A percentile compares a stretch with the other conserved stretches of the same genome.
Evolutionary conservation across 2,797 vertebrate genomes (phyloP).

Genomic region (Amazonetta brasiliensis): DNA sequence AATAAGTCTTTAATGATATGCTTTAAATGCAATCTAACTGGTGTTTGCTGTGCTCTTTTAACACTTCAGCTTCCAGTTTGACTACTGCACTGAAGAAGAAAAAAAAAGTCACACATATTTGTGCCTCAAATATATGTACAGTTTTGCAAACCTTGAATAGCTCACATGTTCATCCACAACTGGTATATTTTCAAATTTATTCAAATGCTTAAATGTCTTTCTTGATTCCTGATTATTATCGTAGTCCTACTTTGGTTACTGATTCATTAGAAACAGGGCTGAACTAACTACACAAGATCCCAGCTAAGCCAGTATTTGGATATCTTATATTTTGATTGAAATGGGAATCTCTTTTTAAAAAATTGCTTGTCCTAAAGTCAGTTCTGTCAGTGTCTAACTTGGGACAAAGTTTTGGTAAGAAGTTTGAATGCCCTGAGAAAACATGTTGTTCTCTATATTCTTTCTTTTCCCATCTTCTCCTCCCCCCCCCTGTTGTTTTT

Average conservation of each 20-base stretch:
- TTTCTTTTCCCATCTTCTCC: no score
- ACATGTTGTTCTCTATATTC: not conserved
- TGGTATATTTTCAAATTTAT: not conserved
- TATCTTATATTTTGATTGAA: constrained; percentile 1
- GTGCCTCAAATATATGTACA: not conserved
- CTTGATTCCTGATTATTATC: not conserved
- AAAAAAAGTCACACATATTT: not conserved
- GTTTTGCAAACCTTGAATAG: not conserved
- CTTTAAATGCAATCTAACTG: constrained; percentile 1
- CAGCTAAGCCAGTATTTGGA: not conserved
- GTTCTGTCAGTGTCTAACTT: not conserved
- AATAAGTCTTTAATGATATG: not conserved
- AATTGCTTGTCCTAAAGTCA: not conserved
- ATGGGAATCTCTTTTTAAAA: not conserved
- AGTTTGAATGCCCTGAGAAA: not conserved
- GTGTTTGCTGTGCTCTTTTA: constrained; percentile 10
- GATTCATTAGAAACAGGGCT: not conserved
- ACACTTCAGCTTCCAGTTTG: constrained; percentile 4
- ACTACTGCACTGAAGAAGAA: not conserved
- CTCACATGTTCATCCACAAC: not conserved
- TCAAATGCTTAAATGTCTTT: not conserved
- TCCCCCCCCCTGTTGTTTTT: not conserved
- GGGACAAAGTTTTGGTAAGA: not conserved
- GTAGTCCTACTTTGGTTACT: not conserved
- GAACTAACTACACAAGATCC: not conserved